Conservation (phyloP, 1,140 invertebrate species). For the Papilio xuthus region DNA sequence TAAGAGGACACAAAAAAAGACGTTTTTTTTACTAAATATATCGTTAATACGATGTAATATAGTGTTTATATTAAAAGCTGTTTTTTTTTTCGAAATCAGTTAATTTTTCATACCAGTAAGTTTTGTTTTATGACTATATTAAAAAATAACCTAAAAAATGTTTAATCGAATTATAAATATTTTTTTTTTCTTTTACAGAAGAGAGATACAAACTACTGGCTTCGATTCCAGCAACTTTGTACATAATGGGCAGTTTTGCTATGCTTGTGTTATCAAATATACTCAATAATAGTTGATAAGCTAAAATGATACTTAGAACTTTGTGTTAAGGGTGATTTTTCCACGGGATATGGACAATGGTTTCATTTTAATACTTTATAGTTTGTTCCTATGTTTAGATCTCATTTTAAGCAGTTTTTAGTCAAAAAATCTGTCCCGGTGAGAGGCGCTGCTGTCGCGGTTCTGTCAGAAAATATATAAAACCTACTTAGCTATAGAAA, state of each 20-base stretch:
- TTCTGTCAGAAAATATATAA: no score
- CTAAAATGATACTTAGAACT: conserved; percentile 38
- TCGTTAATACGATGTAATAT: no score
- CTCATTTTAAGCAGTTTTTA: not conserved
- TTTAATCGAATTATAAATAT: not conserved
- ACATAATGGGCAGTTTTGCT: conserved; percentile 85
- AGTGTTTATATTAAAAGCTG: not conserved
- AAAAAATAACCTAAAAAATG: not conserved
- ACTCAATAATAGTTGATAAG: conserved; percentile 73
- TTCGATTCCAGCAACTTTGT: conserved; percentile 87
- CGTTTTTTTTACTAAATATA: no score
- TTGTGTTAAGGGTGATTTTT: conserved; percentile 42
- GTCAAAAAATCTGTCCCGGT: no score
- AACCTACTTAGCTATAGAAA: no score
- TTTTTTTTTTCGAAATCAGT: not conserved
- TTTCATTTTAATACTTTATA: not conserved
- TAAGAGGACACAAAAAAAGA: no score
- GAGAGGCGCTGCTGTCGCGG: no score
- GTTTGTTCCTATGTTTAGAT: not conserved
- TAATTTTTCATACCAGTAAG: not conserved
- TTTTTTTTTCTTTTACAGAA: conserved; percentile 82
- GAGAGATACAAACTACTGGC: conserved; percentile 87
- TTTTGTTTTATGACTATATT: not conserved
- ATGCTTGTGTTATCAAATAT: conserved; percentile 82
- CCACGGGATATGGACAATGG: conserved; percentile 27